phyloP scores from a whole-genome alignment of 2,797 vertebrate species.

The Cirrhinus molitorella region DNA sequence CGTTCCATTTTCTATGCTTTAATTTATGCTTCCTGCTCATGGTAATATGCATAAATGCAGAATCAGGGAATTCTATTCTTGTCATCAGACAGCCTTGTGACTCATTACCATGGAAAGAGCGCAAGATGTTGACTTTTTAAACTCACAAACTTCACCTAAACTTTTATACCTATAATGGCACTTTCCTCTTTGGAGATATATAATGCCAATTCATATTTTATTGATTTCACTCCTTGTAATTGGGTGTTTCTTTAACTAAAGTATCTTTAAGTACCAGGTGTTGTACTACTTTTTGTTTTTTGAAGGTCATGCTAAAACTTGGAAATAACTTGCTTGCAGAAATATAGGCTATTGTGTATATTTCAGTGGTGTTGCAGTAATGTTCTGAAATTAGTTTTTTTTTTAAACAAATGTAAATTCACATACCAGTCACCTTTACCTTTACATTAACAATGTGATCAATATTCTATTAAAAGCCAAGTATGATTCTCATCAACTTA shows the following conservation, averaged over 20 bases:
- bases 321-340: neutral
- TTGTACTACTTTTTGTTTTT: slow-evolving; percentile 26
- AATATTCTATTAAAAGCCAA: no score
- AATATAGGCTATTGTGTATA: slow-evolving; percentile 16
- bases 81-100: slow-evolving; percentile 54
- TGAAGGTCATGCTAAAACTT: slow-evolving; percentile 49
- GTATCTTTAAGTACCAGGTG: neutral
- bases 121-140: slow-evolving; percentile 53
- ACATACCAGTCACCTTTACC: no score
- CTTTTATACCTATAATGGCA: slow-evolving; percentile 40
- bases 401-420: no score
- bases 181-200: slow-evolving; percentile 9
- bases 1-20: slow-evolving; percentile 41
- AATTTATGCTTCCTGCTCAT: slow-evolving; percentile 52
- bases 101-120: slow-evolving; percentile 55
- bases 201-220: neutral
- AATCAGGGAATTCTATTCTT: slow-evolving; percentile 58
- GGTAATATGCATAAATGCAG: slow-evolving; percentile 58
- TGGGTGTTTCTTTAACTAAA: neutral
- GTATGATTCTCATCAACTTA: no score
- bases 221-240: slow-evolving; percentile 11
- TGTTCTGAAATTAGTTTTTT: no score
- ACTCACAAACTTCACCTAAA: slow-evolving; percentile 46
- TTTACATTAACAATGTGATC: no score
- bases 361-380: no score